Base-by-base conservation (phyloP, 2,113 vertebrate species). In the Colinus virginianus region DNA sequence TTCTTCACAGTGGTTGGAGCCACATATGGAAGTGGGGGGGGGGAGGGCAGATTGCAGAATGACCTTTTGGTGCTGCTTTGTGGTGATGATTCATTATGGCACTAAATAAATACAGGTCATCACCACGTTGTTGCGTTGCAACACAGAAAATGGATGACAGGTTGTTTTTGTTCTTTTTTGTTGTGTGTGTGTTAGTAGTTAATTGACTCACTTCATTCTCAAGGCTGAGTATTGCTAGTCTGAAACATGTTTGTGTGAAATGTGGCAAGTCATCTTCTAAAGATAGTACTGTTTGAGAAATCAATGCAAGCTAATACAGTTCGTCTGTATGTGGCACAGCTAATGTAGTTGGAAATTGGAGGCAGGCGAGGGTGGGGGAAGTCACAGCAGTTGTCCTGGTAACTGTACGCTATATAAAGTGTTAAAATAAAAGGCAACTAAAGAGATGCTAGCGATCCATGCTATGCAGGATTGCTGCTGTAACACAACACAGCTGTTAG, bases 121-220 rank as follows among this genome's bases (percentile, higher is more conserved):
- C 43, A 78, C 79, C 51, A 86, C 49, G 3, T 36, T 64, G 46
- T 79, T 62, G 20, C 66, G 61, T 96, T 90, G 91, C 88, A 64
- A 85, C 87, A 70, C 38, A 2, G 1, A 81, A 86, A 77, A 30
- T 42, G 66, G 59, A 82, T 86, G 66, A 68, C 64, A n/a, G 56
- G 22, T 15, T 70, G 72, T 85, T 66, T 90, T 82, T 78, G 34
- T 36, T 88, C 46, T 45, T 84, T 84, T 87, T 90, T 85, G 18
- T 66, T 49, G 70, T 61, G 26, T 78, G 32, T 85, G 36, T 89
- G 42, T 90, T 82, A 66, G 55, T 45, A 63, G 32, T 66, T 90
- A 95, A 82, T 69, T 93, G 75, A 77, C 77, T 92, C 26, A 45
- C 58, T 77, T 93, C 7, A 4, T 82, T 93, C 69, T 90, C 84